Evolutionary conservation across 2,113 vertebrate species (phyloP).

Genomic region (Cyanoramphus novaezelandiae): DNA sequence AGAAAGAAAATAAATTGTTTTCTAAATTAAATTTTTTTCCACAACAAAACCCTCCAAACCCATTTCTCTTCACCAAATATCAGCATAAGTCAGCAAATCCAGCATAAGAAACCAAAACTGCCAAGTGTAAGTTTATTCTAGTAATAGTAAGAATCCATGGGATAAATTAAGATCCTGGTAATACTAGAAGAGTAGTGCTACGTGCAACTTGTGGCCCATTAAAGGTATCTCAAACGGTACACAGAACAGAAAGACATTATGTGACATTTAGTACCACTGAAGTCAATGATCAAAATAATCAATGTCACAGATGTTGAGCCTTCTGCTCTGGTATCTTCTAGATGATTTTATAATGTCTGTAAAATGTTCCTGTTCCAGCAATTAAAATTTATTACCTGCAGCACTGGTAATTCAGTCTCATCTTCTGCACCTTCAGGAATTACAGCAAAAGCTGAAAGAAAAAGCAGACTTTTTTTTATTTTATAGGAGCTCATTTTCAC

Average conservation of each 20-base stretch:
- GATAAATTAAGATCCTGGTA: not conserved
- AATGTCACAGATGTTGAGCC: not conserved
- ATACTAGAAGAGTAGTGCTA: not conserved
- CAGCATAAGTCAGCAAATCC: not conserved
- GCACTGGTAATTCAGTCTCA: conserved; percentile 1
- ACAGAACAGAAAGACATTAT: not conserved
- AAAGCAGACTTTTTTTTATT: conserved; percentile 33
- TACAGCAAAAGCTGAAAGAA: conserved; percentile 64
- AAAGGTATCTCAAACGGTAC: not conserved
- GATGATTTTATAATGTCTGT: not conserved
- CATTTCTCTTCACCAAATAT: not conserved
- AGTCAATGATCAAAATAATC: not conserved
- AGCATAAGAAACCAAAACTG: not conserved
- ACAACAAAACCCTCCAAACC: not conserved
- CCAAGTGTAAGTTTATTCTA: not conserved
- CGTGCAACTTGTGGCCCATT: not conserved
- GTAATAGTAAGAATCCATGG: not conserved
- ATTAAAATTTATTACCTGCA: conserved; percentile 71
- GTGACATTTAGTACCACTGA: not conserved
- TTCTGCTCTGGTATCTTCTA: not conserved
- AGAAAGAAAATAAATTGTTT: not conserved
- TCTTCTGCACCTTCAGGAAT: conserved; percentile 65
- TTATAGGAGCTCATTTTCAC: conserved; percentile 13
- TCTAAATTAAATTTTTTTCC: not conserved
- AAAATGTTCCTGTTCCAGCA: not conserved